Evolutionary conservation across 2,888 invertebrate genomes (phyloP).

Genomic region (Hydraecia micacea): DNA sequence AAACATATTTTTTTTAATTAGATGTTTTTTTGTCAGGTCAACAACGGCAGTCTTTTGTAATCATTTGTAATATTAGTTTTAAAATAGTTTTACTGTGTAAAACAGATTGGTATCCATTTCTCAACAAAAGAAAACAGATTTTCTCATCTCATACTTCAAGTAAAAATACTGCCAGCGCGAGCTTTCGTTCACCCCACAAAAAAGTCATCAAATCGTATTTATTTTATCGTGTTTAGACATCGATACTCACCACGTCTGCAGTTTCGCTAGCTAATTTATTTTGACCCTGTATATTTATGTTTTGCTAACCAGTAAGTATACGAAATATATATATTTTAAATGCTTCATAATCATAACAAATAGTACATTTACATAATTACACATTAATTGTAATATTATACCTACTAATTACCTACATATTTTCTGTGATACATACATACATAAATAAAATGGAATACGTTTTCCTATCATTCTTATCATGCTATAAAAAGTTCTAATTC

Average conservation of each 20-base stretch:
- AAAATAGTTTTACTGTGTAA: background rate
- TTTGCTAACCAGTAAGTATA: constrained; percentile 20
- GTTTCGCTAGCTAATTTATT: background rate
- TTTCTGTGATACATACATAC: background rate
- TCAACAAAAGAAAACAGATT: background rate
- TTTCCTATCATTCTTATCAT: background rate
- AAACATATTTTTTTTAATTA: background rate
- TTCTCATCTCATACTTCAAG: no score
- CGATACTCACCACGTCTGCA: background rate
- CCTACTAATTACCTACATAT: constrained; percentile 1
- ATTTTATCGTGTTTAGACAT: background rate
- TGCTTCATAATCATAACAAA: constrained; percentile 29
- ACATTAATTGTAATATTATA: constrained; percentile 2
- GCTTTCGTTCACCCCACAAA: background rate
- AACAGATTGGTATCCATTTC: background rate
- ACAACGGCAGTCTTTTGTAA: background rate
- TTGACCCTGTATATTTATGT: background rate
- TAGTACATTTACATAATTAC: constrained; percentile 45
- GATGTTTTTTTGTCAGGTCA: background rate
- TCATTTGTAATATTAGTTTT: background rate
- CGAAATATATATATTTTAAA: constrained; percentile 38
- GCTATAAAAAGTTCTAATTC: background rate
- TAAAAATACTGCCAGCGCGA: background rate
- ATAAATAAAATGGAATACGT: constrained; percentile 34
- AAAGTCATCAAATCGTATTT: background rate